Evolutionary conservation across 2,113 vertebrate genomes (phyloP), one percentile per base, ranked within the genome.

Genomic region (Pseudorhombus dupliciocellatus): DNA sequence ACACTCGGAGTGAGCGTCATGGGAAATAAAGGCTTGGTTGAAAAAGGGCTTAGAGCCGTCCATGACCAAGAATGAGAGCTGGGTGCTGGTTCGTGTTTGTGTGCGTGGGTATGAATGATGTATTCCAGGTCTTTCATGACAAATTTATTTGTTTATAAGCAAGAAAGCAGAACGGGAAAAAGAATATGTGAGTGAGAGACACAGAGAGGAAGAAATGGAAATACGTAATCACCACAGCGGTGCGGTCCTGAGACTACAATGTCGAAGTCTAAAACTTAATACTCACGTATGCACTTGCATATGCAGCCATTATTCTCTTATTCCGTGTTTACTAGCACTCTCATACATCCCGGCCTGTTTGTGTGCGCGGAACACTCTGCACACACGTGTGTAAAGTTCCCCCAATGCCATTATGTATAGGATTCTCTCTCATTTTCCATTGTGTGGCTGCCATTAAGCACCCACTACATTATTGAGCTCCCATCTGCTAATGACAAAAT

Each of bases 1-100:
- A 62, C 77, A 83, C 56, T 22, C 8, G 59, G 74, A 77, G 65
- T 62, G 80, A 89, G 84, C 88, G 86, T 87, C 91, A 87, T 57
- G 90, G 91, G 91, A 92, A 92, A 92, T 92, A 90, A 92, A 88
- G 77, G 65, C 66, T 86, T 53, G 66, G 83, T 92, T 91, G 90
- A 88, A 90, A 90, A 81, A 90, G 83, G 83, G 79, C 83, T 91
- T 89, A 87, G 80, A 81, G 80, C 74, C 57, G 34, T 75, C 82
- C 73, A 82, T 83, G 83, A 81, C 84, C 74, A 83, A 64, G 72
- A 88, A 76, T 73, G 60, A 73, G 70, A 70, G 67, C 26, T 54
- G 60, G 54, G 63, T 16, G 55, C 77, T 20, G 61, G 30, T 87
- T 74, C 34, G 51, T 44, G 52, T 87, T 75, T 46, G 44, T 44